These are phyloP conservation scores for Danio choprae DNA, from an alignment of 2,797 vertebrate species.

Conservation along the genomic window DNA sequence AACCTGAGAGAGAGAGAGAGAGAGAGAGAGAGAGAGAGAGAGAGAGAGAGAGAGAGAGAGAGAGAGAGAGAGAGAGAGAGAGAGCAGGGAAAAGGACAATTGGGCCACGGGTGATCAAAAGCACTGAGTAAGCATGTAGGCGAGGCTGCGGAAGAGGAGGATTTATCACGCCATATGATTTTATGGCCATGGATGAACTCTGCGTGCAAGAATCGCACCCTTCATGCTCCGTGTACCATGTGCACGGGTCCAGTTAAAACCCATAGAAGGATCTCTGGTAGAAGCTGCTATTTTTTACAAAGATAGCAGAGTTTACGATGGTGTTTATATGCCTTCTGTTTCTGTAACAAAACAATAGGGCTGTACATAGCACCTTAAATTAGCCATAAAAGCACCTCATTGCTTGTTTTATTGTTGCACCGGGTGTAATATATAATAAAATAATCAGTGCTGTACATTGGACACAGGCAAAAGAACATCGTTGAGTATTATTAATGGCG, in stretches of 20 bases:
- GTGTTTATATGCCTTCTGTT: conserved; percentile 13
- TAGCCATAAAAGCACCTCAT: conserved; percentile 12
- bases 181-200: conserved; percentile 49
- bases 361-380: conserved; percentile 25
- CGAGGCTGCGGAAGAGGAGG: conserved; percentile 33
- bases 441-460: conserved; percentile 12
- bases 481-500: conserved; percentile 4
- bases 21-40: conserved; percentile 53
- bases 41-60: conserved; percentile 58
- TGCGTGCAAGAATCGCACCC: conserved; percentile 4
- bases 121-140: conserved; percentile 68
- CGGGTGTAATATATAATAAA: conserved; percentile 8
- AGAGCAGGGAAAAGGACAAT: conserved; percentile 48
- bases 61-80: conserved; percentile 43
- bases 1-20: conserved; percentile 43
- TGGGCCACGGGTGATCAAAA: conserved; percentile 75
- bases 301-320: conserved; percentile 23
- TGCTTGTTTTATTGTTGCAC: conserved; percentile 21
- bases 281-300: conserved; percentile 10
- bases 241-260: conserved; percentile 1
- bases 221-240: conserved; percentile 38
- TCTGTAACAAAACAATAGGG: conserved; percentile 21
- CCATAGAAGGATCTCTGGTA: background rate
- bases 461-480: background rate
- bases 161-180: conserved; percentile 70